Evolutionary conservation across 2,888 invertebrate species (phyloP), one percentile per base, ranked within the genome.

Genomic region (Andrena praecox): DNA sequence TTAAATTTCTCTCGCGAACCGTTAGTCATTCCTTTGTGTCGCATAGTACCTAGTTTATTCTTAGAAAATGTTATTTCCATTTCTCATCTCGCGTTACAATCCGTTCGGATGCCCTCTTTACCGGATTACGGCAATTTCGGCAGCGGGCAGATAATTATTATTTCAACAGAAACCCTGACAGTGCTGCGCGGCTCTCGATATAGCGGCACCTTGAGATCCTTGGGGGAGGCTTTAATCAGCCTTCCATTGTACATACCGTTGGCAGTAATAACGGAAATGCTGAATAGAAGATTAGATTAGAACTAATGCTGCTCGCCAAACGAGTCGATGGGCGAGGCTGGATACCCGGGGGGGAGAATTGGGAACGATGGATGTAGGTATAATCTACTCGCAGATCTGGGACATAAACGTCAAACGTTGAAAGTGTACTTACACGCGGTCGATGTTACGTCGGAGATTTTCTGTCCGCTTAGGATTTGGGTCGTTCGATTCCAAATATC

Each of bases 281-380:
- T 85, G 90, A 88, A 91, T 88, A 77, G 89, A 80, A 89, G 86
- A 91, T 90, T 89, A 90, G 86, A 86, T 90, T 90, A 85, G 74
- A 84, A 78, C 87, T 90, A 90, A 90, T 87, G 88, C 85, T 54
- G 82, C 79, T 73, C 63, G 73, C 73, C 69, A 62, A 79, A 66
- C 50, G 69, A 77, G 64, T 16, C 64, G 59, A 69, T 64, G 27
- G 69, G 12, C 33, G 64, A 24, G 29, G 5, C 20, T 66, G 42
- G 72, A 69, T 66, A 72, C 77, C 74, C 68, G 75, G 75, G 67
- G 67, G 63, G 62, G 64, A 50, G 72, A 66, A 62, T 67, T 42
- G 27, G 16, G 66, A 52, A 60, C 33, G 69, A 67, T 16, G 31
- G 67, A 68, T 10, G 42, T 42, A 42, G 6, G 12, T 0, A 8